Percentiles rank a stretch among this genome's conserved stretches.
Conservation (phyloP, 1,140 invertebrate genomes). For the Araneus ventricosus region DNA sequence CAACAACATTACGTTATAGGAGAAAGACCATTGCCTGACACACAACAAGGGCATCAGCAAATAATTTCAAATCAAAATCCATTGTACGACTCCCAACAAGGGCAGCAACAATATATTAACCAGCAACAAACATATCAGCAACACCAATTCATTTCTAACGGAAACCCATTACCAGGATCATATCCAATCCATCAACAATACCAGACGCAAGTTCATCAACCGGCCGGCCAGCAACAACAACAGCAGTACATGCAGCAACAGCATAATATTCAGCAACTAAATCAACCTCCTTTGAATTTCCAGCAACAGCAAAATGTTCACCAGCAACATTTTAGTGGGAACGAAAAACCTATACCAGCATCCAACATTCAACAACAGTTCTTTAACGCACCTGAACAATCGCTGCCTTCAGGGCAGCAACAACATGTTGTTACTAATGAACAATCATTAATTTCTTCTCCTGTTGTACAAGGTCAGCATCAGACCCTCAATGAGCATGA, state of each 20-base stretch:
- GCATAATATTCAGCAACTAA: not conserved
- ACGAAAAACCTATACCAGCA: not conserved
- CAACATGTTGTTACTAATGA: not conserved
- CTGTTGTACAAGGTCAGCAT: not conserved
- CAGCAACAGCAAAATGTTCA: conserved; percentile 43
- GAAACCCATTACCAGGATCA: conserved; percentile 6
- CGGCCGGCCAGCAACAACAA: not conserved
- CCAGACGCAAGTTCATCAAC: not conserved
- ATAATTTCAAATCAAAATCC: not conserved
- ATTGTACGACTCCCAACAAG: not conserved
- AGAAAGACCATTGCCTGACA: not conserved
- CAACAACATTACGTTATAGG: not conserved
- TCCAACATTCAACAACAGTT: not conserved
- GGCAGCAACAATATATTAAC: not conserved
- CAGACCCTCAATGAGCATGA: not conserved
- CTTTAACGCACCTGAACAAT: not conserved
- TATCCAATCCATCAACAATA: conserved; percentile 28
- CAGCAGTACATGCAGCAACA: not conserved
- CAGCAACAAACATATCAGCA: not conserved
- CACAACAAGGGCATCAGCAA: not conserved
- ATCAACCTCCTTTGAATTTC: not conserved
- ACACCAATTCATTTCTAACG: not conserved
- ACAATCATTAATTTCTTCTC: not conserved
- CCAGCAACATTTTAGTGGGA: not conserved
- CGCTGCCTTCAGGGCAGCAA: not conserved